Evolutionary conservation across 2,113 vertebrate species (phyloP), one percentile per base, ranked within the genome.

Genomic region (Cacatua alba): DNA sequence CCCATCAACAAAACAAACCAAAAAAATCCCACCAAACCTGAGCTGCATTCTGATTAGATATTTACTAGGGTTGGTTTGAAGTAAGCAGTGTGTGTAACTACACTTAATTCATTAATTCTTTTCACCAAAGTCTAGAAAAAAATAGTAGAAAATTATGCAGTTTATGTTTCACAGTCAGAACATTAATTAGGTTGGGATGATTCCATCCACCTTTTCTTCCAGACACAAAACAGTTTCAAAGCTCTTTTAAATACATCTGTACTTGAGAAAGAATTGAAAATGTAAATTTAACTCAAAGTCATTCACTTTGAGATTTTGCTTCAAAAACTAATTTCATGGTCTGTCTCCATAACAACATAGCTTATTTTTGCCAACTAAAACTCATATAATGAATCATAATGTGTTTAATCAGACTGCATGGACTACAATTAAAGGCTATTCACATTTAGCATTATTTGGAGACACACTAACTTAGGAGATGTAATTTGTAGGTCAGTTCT

Each of bases 321-420:
- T 95, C 62, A 95, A 80, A 94, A 94, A 62, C 24, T 84, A 91
- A 96, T 92, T 95, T 92, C 69, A 83, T 70, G 68, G 33, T 92
- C 90, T 75, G 59, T 91, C 92, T 92, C 94, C 94, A 94, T 86
- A 87, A 94, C 51, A 85, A 89, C 21, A 0, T 60, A 72, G 21
- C 26, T 82, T 80, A 63, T 74, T 97, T 95, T 83, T 80, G 57
- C 81, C 87, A 96, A 69, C 70, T 82, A 71, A 46, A 10, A 69
- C 46, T 83, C 65, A 91, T 44, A 77, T 52, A 88, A 95, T 31
- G 64, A 93, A 95, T 39, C 9, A 52, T 43, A 83, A 86, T 37
- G 23, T 90, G 37, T 88, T 96, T 84, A 91, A 92, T 95, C 74
- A 70, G 60, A 95, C 82, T 92, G 63, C 43, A 64, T 48, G 43